Conservation (phyloP, 2,113 vertebrate species). For the Patagioenas fasciata region DNA sequence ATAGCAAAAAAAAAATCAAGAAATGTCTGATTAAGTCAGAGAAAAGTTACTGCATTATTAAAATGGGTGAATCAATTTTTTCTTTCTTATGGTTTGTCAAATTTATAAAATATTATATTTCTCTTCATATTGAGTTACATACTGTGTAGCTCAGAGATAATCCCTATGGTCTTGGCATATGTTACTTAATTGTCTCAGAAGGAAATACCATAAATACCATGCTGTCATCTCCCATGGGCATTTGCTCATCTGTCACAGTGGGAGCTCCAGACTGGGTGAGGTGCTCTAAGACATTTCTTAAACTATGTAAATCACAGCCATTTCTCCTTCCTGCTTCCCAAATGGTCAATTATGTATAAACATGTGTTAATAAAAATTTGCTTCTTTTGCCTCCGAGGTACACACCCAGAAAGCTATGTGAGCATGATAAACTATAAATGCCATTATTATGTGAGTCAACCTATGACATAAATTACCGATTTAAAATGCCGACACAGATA, state of each 20-base stretch:
- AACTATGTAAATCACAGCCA: conserved; percentile 81
- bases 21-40: conserved; percentile 63
- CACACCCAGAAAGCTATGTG: conserved; percentile 75
- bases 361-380: conserved; percentile 84
- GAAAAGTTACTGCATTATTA: conserved; percentile 72
- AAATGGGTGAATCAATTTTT: conserved; percentile 68
- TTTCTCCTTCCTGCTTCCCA: conserved; percentile 77
- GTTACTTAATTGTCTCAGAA: conserved; percentile 89
- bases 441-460: conserved; percentile 67
- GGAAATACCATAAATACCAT: conserved; percentile 85
- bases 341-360: conserved; percentile 82
- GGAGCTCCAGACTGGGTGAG: conserved; percentile 84
- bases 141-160: conserved; percentile 85
- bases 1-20: conserved; percentile 9
- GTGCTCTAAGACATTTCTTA: conserved; percentile 84
- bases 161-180: conserved; percentile 87
- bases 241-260: conserved; percentile 84
- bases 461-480: conserved; percentile 75
- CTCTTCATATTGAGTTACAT: conserved; percentile 77
- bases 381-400: conserved; percentile 78
- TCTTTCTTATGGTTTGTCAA: conserved; percentile 80
- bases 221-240: conserved; percentile 86
- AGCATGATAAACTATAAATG: conserved; percentile 72
- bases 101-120: conserved; percentile 86
- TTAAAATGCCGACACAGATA: conserved; percentile 56